phyloP scores from a whole-genome alignment of 2,888 invertebrate genomes.

The Gortyna flavago region DNA sequence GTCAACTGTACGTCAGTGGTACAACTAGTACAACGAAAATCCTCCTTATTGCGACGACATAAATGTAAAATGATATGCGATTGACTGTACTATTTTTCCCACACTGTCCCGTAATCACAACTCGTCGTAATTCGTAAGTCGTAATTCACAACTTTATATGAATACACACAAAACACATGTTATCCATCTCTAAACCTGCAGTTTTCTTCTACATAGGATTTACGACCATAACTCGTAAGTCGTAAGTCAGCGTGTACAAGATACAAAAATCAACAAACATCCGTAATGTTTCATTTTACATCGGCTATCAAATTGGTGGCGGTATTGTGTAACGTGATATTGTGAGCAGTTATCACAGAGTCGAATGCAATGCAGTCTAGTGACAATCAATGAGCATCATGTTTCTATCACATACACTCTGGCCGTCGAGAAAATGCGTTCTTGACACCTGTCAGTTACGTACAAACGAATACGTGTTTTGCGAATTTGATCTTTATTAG shows the following conservation, averaged over 20 bases:
- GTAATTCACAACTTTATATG: conserved; percentile 2
- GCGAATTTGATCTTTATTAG: too few species aligned
- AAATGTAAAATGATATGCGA: too few species aligned
- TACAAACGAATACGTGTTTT: too few species aligned
- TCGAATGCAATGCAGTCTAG: background rate
- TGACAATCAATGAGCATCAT: background rate
- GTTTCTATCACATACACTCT: too few species aligned
- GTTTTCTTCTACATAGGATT: conserved; percentile 24
- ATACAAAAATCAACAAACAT: conserved; percentile 58
- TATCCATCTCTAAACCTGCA: conserved; percentile 9
- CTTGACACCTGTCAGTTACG: too few species aligned
- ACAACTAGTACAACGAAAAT: background rate
- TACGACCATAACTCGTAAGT: conserved; percentile 39
- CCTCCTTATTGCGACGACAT: background rate
- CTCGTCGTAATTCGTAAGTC: too few species aligned
- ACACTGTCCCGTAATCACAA: too few species aligned
- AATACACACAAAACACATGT: background rate
- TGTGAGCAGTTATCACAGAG: conserved; percentile 4
- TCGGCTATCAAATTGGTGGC: conserved; percentile 33
- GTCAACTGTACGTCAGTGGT: background rate
- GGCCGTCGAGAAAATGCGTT: too few species aligned
- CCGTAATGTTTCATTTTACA: conserved; percentile 52
- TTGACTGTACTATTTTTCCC: too few species aligned
- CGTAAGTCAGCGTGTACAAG: conserved; percentile 25
- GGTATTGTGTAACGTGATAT: conserved; percentile 1